A percentile compares a stretch with the other conserved stretches of the same genome.
These are phyloP conservation scores for Eulemur rubriventer DNA, from an alignment of 2,797 vertebrate species.

Conservation along the genomic window DNA sequence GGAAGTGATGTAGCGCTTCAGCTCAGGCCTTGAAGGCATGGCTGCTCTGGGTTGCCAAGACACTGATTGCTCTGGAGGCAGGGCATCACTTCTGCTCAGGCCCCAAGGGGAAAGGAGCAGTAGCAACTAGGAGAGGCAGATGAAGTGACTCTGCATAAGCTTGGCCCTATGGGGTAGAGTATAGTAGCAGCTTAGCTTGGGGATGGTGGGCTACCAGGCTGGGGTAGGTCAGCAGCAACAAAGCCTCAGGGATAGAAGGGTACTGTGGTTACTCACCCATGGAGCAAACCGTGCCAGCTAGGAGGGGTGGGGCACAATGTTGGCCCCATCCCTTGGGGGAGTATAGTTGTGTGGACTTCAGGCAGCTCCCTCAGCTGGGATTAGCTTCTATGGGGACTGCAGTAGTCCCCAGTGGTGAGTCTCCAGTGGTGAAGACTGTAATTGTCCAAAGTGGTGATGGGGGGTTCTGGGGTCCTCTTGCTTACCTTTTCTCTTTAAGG, in stretches of 20 bases:
- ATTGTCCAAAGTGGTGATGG: neutral
- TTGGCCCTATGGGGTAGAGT: neutral
- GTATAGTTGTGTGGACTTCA: neutral
- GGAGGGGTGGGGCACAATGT: neutral
- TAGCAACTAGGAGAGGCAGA: neutral
- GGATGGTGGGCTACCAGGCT: neutral
- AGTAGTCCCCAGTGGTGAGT: neutral
- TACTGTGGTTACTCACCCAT: neutral
- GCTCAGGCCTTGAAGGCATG: neutral
- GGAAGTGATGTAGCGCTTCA: neutral
- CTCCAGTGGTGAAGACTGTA: neutral
- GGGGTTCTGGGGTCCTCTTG: neutral
- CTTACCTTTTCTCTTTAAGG: neutral
- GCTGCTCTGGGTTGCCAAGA: neutral
- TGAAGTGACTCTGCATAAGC: too few relatives aligned
- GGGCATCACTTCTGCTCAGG: neutral
- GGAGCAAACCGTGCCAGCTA: neutral
- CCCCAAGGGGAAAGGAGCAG: neutral
- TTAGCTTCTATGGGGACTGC: neutral
- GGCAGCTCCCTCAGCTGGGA: neutral
- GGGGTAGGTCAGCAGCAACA: neutral
- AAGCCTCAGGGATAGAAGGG: neutral
- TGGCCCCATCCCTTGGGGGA: too few relatives aligned
- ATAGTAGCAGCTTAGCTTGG: neutral
- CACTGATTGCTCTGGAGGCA: neutral